A percentile compares a stretch with the other conserved stretches of the same genome.
Evolutionary conservation across 2,113 vertebrate species (phyloP).

Genomic region (Heteronetta atricapilla): DNA sequence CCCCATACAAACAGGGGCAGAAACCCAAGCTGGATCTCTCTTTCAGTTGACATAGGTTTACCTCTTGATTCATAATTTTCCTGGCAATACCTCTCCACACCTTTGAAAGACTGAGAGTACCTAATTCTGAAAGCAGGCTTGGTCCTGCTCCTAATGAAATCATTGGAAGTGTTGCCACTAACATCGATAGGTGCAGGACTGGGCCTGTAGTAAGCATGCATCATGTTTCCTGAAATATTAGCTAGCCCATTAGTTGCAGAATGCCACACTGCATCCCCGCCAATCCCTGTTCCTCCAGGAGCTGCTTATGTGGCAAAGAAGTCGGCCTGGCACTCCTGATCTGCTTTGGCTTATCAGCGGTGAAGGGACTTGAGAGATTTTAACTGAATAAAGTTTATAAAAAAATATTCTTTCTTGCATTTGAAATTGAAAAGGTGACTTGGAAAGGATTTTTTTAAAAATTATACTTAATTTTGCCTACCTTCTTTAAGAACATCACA

Average conservation of each 20-base stretch:
- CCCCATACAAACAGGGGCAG: not conserved
- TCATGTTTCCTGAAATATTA: conserved; percentile 44
- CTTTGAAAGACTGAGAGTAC: not conserved
- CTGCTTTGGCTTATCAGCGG: not conserved
- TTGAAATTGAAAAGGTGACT: not conserved
- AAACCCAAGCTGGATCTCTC: not conserved
- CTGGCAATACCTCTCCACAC: not conserved
- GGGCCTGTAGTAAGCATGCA: not conserved
- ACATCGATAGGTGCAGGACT: not conserved
- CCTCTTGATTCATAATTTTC: not conserved
- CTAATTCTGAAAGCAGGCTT: conserved; percentile 23
- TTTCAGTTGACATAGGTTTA: not conserved
- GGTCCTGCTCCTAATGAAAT: conserved; percentile 48
- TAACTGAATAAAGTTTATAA: conserved; percentile 4
- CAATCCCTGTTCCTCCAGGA: not conserved
- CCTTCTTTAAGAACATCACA: not conserved
- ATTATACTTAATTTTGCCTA: not conserved
- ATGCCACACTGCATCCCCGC: not conserved
- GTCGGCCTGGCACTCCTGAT: not conserved
- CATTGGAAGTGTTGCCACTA: conserved; percentile 1
- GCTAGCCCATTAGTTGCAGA: conserved; percentile 1
- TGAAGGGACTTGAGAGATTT: not conserved
- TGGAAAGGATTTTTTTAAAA: not conserved
- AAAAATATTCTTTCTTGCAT: not conserved
- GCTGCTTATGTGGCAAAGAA: not conserved